Evolutionary conservation across 2,888 invertebrate species (phyloP).

Genomic region (Acheta domesticus): DNA sequence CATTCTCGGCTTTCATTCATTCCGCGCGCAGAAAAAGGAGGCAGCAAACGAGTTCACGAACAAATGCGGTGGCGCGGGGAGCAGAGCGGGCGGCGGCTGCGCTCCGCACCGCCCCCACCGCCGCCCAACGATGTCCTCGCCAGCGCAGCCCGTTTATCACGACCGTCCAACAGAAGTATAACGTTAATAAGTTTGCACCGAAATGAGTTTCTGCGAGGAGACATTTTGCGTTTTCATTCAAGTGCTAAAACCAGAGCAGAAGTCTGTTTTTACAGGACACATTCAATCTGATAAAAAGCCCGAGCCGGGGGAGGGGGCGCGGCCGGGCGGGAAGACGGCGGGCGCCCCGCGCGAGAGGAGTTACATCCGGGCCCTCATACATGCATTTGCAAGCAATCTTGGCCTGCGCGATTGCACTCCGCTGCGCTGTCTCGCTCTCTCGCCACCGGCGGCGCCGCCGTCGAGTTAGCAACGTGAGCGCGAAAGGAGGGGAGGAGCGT

Average conservation of each 20-base stretch:
- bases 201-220: not conserved
- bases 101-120: not conserved
- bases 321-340: not conserved
- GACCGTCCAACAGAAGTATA: constrained; percentile 1
- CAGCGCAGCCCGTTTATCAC: not conserved
- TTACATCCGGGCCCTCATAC: no score
- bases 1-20: no score
- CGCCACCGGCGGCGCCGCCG: no score
- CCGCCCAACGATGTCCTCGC: not conserved
- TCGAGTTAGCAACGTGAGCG: no score
- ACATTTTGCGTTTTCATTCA: constrained; percentile 8
- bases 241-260: constrained; percentile 4
- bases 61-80: not conserved
- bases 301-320: not conserved
- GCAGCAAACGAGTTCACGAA: not conserved
- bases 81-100: not conserved
- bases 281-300: constrained; percentile 1
- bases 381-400: no score
- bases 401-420: no score
- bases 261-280: not conserved
- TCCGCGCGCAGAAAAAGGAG: not conserved
- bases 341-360: not conserved
- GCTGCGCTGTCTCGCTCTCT: no score
- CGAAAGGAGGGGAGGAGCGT: no score
- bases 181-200: not conserved